These are phyloP conservation scores for Nematolebias whitei DNA, from an alignment of 2,113 vertebrate species.

Conservation along the genomic window DNA sequence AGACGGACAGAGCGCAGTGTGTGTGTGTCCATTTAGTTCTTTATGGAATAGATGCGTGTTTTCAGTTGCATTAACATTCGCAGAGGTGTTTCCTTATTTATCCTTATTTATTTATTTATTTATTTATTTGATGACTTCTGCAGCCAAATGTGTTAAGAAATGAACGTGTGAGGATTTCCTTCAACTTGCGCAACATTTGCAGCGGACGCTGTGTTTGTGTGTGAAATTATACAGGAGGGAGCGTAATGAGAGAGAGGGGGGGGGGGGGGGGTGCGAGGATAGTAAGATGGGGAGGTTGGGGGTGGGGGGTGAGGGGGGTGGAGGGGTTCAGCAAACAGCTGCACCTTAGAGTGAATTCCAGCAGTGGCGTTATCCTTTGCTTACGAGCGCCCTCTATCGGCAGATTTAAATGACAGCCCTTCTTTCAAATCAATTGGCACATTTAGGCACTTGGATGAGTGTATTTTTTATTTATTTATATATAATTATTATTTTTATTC, in stretches of 20 bases:
- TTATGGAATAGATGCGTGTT: too few relatives aligned
- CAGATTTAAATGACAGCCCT: conserved; percentile 13
- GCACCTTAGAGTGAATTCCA: conserved; percentile 68
- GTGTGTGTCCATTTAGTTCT: too few relatives aligned
- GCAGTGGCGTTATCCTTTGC: conserved; percentile 70
- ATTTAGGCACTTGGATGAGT: too few relatives aligned
- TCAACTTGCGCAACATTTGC: conserved; percentile 18
- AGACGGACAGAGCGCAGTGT: too few relatives aligned
- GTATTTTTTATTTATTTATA: too few relatives aligned
- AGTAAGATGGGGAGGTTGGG: conserved; percentile 4
- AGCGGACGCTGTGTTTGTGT: not conserved
- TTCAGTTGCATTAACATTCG: too few relatives aligned
- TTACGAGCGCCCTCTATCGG: conserved; percentile 81
- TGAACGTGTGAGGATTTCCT: conserved; percentile 1
- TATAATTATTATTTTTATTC: too few relatives aligned
- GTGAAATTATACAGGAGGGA: conserved; percentile 46
- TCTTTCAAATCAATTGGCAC: not conserved
- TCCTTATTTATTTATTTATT: too few relatives aligned
- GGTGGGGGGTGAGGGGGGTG: not conserved
- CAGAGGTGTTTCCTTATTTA: too few relatives aligned
- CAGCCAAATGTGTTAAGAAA: not conserved
- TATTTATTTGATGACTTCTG: too few relatives aligned
- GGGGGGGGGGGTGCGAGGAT: too few relatives aligned
- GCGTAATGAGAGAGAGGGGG: conserved; percentile 53
- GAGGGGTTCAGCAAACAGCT: conserved; percentile 52